Base-by-base conservation (phyloP, 2,888 invertebrate genomes). In the Luffia ferchaultella region DNA sequence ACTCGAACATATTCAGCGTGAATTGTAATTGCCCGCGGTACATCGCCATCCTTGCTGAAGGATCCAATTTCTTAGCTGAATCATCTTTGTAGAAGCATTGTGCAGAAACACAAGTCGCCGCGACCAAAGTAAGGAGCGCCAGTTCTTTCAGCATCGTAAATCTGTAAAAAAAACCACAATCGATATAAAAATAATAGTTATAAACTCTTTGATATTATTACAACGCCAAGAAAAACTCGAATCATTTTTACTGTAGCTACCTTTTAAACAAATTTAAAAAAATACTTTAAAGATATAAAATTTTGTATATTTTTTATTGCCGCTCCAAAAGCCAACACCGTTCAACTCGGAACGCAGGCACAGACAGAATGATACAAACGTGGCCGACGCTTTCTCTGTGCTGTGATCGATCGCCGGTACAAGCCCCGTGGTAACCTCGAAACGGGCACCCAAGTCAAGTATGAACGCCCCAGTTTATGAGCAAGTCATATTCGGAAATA, bases 1-100 rank as follows among this genome's bases (percentile, higher is more conserved):
- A 86, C 56, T 88, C 87, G 60, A 95, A 80, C 49, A 93, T 80
- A 46, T 88, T 87, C 49, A 93, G 70, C 0, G 93, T 90, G 63
- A 94, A 94, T 50, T 85, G 87, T 60, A 93, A 64, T 60, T 83
- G 83, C n/a, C 82, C 83, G 16, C 60, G 68, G 58, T 83, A 83
- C 7, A 82, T 70, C 1, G 60, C 61, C 50, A 60, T 64, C 9
- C 76, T 61, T 2, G 76, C 73, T 50, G 72, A 67, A 45, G 76
- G 73, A 57, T 78, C 68, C 54, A 83, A 60, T 59, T 85, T 85
- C 65, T 84, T 74, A 0, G 73, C 62, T 0, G 71, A 55, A 52
- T 80, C 80, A 61, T 83, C 78, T 61, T 78, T 79, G 60, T 72
- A 73, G 58, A 83, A 78, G 58, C 83, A 83, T 57, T 83, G 82